These are phyloP conservation scores for Meteorus sp. DNA, from an alignment of 1,140 invertebrate genomes.

Conservation along the genomic window DNA sequence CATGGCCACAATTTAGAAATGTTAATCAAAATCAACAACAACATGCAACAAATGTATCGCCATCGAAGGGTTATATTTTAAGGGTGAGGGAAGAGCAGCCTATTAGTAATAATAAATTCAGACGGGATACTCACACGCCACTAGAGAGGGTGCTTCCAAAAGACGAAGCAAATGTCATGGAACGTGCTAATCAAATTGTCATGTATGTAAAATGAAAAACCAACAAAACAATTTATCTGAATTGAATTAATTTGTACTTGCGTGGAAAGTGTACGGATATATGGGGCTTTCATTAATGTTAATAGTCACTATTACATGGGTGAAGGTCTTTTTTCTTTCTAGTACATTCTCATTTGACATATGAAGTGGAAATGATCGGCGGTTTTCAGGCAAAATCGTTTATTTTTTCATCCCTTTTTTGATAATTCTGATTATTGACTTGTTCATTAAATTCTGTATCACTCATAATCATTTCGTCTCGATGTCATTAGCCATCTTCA, in stretches of 20 bases:
- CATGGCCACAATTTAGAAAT: constrained; percentile 60
- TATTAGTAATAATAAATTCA: constrained; percentile 57
- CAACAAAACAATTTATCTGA: no score
- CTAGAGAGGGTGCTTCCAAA: constrained; percentile 64
- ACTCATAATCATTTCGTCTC: no score
- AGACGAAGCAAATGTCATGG: constrained; percentile 76
- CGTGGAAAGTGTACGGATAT: constrained; percentile 6
- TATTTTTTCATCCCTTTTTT: no score
- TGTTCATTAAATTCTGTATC: no score
- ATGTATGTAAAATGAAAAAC: no score
- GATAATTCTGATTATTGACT: no score
- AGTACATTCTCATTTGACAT: no score
- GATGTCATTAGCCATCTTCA: no score
- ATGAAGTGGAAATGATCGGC: no score
- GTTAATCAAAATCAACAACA: constrained; percentile 56
- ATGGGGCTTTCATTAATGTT: neutral
- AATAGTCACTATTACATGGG: neutral
- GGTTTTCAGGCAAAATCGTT: no score
- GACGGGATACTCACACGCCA: constrained; percentile 55
- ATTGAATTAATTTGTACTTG: constrained; percentile 22
- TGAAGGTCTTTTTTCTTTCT: neutral
- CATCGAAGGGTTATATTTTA: constrained; percentile 50
- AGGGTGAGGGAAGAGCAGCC: constrained; percentile 52
- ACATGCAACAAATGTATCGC: constrained; percentile 44
- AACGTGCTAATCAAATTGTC: constrained; percentile 80